Evolutionary conservation across 2,113 vertebrate genomes (phyloP).

Genomic region (Genyomyrus donnyi): DNA sequence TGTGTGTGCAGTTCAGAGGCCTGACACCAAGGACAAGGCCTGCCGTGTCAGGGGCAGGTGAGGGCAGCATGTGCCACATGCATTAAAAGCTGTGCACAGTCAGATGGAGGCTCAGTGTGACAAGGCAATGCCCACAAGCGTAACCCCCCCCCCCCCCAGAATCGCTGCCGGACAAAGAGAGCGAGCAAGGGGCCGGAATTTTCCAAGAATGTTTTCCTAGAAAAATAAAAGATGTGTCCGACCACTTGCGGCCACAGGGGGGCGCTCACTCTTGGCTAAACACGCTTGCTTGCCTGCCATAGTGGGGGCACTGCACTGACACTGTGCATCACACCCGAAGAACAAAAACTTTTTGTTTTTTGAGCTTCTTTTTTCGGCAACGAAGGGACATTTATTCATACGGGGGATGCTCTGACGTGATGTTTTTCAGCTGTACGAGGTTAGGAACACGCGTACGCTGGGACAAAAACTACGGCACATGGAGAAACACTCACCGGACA

Average conservation of each 20-base stretch:
- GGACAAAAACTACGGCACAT: not conserved
- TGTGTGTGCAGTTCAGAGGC: not conserved
- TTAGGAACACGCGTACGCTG: not conserved
- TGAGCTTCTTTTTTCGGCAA: not conserved
- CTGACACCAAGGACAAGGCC: not conserved
- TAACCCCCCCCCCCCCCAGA: not conserved
- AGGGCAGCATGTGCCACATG: not conserved
- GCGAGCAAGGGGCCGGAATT: not conserved
- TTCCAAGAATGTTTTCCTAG: not conserved
- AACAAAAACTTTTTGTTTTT: not conserved
- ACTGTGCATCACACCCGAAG: not conserved
- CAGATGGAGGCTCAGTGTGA: not conserved
- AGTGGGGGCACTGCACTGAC: not conserved
- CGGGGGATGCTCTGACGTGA: not conserved
- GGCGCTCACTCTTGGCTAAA: not conserved
- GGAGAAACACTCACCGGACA: constrained; percentile 73
- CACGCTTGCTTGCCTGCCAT: not conserved
- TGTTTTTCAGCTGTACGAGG: not conserved
- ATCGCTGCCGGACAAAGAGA: not conserved
- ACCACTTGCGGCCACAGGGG: not conserved
- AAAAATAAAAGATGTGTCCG: not conserved
- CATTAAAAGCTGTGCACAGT: not conserved
- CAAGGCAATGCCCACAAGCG: not conserved
- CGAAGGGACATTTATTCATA: not conserved
- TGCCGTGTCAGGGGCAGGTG: not conserved